A percentile compares a stretch with the other conserved stretches of the same genome.
Evolutionary conservation across 2,113 vertebrate species (phyloP).

Genomic region (Circaetus cinerascens): DNA sequence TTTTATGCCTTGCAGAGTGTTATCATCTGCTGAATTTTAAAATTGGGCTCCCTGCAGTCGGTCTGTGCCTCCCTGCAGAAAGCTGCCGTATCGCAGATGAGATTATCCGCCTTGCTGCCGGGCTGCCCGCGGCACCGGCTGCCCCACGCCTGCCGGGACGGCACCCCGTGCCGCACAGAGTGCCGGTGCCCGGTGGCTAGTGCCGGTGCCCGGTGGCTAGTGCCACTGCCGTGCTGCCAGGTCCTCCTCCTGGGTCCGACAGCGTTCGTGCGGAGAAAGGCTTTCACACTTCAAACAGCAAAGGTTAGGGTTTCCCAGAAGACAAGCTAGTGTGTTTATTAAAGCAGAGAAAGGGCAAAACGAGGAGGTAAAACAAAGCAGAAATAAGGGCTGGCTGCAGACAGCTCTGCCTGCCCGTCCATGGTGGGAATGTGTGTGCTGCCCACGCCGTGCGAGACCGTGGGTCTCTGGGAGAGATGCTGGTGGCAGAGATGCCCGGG

Average conservation of each 20-base stretch:
- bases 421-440: not conserved
- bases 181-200: not conserved
- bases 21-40: not conserved
- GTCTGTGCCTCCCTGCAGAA: not conserved
- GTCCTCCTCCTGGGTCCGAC: not conserved
- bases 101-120: not conserved
- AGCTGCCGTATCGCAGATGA: fast-evolving
- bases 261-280: not conserved
- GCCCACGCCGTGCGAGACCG: fast-evolving
- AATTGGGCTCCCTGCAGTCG: not conserved
- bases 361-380: not conserved
- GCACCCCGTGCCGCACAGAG: not conserved
- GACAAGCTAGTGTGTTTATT: not conserved
- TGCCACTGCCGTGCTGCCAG: not conserved
- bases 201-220: not conserved
- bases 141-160: fast-evolving
- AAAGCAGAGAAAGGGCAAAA: not conserved
- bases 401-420: not conserved
- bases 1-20: not conserved
- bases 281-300: not conserved
- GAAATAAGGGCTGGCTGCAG: not conserved
- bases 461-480: not conserved
- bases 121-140: not conserved
- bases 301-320: not conserved
- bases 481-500: not conserved